Evolutionary conservation across 2,113 vertebrate species (phyloP).

Genomic region (Turnix velox): DNA sequence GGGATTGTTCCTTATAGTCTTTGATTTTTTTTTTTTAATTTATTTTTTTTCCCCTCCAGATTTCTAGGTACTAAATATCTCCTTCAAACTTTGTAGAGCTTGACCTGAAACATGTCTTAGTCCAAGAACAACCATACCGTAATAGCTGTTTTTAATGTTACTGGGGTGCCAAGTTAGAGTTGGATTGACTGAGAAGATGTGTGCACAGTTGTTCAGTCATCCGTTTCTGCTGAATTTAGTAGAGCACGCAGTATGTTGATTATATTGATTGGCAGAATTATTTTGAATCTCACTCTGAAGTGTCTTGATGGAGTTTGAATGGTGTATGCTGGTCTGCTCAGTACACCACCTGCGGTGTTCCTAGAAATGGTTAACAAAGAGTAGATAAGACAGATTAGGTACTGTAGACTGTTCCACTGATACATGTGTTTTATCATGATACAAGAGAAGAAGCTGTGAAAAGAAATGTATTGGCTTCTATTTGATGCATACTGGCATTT

Average conservation of each 20-base stretch:
- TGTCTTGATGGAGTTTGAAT: not conserved
- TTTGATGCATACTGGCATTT: not conserved
- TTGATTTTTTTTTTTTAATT: no score
- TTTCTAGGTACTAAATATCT: not conserved
- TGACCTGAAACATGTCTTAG: not conserved
- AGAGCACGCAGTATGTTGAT: not conserved
- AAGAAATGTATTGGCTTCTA: not conserved
- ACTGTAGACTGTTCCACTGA: rapidly evolving
- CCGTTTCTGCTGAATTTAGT: not conserved
- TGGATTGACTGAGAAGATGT: not conserved
- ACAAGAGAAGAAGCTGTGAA: not conserved
- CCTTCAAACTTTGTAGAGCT: not conserved
- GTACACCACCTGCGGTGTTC: not conserved
- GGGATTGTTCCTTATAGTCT: not conserved
- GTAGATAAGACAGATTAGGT: not conserved
- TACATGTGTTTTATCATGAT: rapidly evolving
- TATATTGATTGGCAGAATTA: constrained; percentile 14
- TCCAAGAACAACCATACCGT: not conserved
- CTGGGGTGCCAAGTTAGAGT: not conserved
- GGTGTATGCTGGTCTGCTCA: rapidly evolving
- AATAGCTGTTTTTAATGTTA: not conserved
- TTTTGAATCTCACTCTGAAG: not conserved
- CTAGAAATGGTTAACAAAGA: not conserved
- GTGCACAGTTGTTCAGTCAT: constrained; percentile 10
- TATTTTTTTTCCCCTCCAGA: not conserved